A percentile compares a stretch with the other conserved stretches of the same genome.
phyloP scores from a whole-genome alignment of 23 tunicate species.

The Ciona savignyi region DNA sequence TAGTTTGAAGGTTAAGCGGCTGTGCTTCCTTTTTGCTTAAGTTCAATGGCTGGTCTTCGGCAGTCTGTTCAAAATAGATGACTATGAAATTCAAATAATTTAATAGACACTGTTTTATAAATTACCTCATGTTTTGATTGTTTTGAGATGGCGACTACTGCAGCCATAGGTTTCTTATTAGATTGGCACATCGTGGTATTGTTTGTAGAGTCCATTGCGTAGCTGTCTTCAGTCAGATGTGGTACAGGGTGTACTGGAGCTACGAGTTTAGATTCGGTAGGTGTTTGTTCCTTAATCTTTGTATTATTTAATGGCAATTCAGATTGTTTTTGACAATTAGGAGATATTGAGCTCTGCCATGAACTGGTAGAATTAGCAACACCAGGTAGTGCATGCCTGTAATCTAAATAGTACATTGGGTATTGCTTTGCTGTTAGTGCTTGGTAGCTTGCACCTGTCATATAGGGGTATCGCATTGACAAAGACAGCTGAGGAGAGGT shows the following conservation, averaged over 20 bases:
- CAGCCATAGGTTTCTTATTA: neutral
- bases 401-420: neutral
- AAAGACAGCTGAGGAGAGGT: neutral
- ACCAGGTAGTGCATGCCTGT: neutral
- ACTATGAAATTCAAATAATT: no score
- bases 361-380: no score
- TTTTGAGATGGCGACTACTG: neutral
- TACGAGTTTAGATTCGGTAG: neutral
- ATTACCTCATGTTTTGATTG: no score
- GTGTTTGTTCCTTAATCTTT: no score
- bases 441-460: neutral
- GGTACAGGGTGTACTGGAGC: neutral
- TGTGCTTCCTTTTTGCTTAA: neutral
- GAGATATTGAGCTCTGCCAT: no score
- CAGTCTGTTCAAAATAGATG: neutral
- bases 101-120: no score
- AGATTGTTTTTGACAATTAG: no score
- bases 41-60: neutral
- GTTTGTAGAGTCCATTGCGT: neutral
- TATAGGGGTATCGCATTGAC: neutral
- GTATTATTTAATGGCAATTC: no score
- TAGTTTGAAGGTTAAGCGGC: neutral
- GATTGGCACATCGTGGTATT: neutral
- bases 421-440: neutral
- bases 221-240: neutral